These are phyloP conservation scores for Harpagus bidentatus DNA, from an alignment of 2,113 vertebrate species.

Conservation along the genomic window DNA sequence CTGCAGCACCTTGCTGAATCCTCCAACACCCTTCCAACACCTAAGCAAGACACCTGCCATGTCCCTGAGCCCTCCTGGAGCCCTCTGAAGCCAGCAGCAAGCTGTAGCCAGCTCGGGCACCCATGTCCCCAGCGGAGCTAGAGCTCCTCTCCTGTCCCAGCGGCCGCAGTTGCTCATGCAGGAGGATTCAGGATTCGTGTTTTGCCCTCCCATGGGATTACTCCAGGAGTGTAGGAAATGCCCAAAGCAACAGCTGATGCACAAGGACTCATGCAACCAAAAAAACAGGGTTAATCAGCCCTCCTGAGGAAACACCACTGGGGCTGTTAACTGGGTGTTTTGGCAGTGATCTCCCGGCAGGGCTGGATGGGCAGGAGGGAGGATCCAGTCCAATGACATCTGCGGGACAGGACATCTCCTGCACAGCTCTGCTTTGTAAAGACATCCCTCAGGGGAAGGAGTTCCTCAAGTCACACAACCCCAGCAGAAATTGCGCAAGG, in stretches of 20 bases:
- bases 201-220: neutral
- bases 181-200: fast-evolving
- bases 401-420: fast-evolving
- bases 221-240: neutral
- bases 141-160: neutral
- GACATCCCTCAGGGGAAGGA: neutral
- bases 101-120: neutral
- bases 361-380: fast-evolving
- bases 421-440: neutral
- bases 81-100: neutral
- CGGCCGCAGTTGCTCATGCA: fast-evolving
- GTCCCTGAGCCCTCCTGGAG: neutral
- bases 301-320: fast-evolving
- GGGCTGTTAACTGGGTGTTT: too few species aligned
- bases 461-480: neutral
- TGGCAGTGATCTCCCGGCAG: fast-evolving
- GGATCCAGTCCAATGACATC: neutral
- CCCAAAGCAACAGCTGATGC: neutral
- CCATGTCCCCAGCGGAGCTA: fast-evolving
- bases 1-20: neutral
- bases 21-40: neutral
- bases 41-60: neutral
- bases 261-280: neutral
- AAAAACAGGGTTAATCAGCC: neutral
- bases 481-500: neutral